A percentile compares a stretch with the other conserved stretches of the same genome.
Evolutionary conservation across 2,888 invertebrate species (phyloP).

Genomic region (Drosophila engyochracea): DNA sequence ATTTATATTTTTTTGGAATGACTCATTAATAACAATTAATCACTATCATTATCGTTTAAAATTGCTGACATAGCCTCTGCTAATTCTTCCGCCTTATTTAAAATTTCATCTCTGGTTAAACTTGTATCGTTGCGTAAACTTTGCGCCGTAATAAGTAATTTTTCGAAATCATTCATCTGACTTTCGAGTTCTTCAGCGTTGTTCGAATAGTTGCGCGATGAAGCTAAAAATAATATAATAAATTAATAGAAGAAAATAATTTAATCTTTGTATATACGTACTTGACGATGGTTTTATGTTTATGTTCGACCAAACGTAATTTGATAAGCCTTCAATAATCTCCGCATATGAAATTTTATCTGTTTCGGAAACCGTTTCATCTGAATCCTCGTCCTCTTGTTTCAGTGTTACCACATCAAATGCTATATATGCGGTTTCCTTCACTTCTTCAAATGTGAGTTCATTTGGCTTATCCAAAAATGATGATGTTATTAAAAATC

Average conservation of each 20-base stretch:
- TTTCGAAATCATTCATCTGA: constrained; percentile 69
- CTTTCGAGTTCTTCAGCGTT: constrained; percentile 58
- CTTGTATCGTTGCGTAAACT: constrained; percentile 56
- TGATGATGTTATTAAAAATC: constrained; percentile 56
- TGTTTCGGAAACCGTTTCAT: constrained; percentile 14
- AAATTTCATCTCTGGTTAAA: constrained; percentile 63
- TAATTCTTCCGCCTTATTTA: constrained; percentile 63
- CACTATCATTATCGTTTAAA: constrained; percentile 68
- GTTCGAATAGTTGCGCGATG: constrained; percentile 23
- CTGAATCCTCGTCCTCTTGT: constrained; percentile 30
- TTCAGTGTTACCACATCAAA: constrained; percentile 59
- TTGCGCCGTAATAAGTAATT: constrained; percentile 65
- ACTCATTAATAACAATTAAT: constrained; percentile 39
- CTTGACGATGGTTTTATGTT: constrained; percentile 33
- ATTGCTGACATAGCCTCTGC: constrained; percentile 65
- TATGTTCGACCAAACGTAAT: constrained; percentile 58
- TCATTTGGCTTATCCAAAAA: constrained; percentile 40
- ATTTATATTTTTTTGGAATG: constrained; percentile 6
- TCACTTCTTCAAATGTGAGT: constrained; percentile 53
- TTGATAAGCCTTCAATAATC: constrained; percentile 51
- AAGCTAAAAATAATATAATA: constrained; percentile 11
- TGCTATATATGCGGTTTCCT: constrained; percentile 48
- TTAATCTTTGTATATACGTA: constrained; percentile 10
- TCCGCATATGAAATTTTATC: constrained; percentile 43
- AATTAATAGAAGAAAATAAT: neutral